Percentiles rank a stretch among this genome's conserved stretches.
Conservation (phyloP, 2,797 vertebrate species). For the Bradypus variegatus region DNA sequence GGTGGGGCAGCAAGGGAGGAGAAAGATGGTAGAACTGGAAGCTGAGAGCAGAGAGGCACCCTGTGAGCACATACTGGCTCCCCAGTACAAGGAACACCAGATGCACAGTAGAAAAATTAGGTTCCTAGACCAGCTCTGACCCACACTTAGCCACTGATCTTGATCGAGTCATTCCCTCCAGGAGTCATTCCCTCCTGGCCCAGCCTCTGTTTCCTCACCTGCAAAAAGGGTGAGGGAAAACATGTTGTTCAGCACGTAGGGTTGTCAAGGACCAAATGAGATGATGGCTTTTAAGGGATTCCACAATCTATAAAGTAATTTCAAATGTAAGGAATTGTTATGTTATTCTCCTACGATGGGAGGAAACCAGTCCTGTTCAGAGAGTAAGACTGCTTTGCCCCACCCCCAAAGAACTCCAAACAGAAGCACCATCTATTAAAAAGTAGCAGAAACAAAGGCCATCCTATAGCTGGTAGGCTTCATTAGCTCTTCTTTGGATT, state of each 20-base stretch:
- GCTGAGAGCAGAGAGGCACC: neutral
- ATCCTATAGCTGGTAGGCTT: neutral
- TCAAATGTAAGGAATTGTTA: neutral
- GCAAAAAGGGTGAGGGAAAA: neutral
- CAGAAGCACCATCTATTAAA: neutral
- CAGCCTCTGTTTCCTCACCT: neutral
- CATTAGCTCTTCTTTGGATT: neutral
- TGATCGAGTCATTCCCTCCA: neutral
- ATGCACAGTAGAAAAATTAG: neutral
- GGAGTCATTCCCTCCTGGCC: neutral
- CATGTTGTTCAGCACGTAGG: neutral
- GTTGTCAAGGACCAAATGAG: neutral
- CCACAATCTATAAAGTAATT: neutral
- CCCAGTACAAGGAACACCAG: neutral
- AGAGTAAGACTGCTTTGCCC: neutral
- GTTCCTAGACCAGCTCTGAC: neutral
- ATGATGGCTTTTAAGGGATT: fast-evolving
- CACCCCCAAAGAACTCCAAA: neutral
- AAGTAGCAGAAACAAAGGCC: neutral
- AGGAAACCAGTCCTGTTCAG: neutral
- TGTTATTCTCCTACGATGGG: neutral
- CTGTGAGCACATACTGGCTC: neutral
- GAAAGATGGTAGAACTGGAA: neutral
- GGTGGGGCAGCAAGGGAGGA: neutral
- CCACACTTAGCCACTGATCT: neutral